Conservation (phyloP, 2,113 vertebrate genomes). For the Elanus axillaris region DNA sequence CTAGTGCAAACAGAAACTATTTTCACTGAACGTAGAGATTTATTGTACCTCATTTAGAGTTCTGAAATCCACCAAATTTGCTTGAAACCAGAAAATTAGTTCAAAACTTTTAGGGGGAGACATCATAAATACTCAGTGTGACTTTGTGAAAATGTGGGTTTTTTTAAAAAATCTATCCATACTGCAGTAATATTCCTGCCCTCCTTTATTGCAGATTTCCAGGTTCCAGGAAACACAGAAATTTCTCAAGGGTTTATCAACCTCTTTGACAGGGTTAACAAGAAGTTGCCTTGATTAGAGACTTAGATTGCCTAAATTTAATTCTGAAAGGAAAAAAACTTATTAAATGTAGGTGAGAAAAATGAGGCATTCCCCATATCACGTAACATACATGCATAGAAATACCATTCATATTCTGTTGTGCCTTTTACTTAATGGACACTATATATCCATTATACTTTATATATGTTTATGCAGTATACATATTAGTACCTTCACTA, state of each 20-base stretch:
- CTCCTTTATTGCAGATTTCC: neutral
- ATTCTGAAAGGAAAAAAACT: neutral
- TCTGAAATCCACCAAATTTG: neutral
- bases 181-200: neutral
- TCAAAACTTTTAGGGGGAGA: neutral
- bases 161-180: neutral
- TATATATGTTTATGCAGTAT: neutral
- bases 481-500: neutral
- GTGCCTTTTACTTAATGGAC: neutral
- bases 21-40: neutral
- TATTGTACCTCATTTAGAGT: neutral
- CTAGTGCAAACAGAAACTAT: neutral
- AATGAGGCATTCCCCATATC: neutral
- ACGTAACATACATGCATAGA: neutral
- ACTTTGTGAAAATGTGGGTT: neutral
- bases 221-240: neutral
- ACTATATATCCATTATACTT: neutral
- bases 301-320: neutral
- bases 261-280: neutral
- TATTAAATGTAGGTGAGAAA: neutral
- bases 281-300: neutral
- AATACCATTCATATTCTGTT: neutral
- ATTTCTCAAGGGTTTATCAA: neutral
- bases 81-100: neutral
- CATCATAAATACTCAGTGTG: neutral